Percentiles rank a stretch among this genome's conserved stretches.
These are phyloP conservation scores for Chaetodon auriga DNA, from an alignment of 2,113 vertebrate genomes.

Conservation along the genomic window DNA sequence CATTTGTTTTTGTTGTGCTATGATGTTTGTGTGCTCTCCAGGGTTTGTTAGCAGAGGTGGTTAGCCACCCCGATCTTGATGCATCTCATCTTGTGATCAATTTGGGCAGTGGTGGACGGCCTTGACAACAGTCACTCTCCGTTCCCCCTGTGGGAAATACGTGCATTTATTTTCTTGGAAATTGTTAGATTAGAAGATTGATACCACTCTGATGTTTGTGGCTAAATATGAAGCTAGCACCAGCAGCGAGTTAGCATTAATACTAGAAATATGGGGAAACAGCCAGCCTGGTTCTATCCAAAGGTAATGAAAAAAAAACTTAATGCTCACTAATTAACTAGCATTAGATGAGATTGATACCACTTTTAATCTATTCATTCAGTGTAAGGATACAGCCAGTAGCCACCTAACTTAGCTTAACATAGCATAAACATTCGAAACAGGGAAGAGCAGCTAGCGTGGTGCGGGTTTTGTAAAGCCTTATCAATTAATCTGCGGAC, in stretches of 20 bases:
- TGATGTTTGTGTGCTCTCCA: background rate
- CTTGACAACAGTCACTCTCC: background rate
- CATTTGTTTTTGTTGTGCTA: constrained; percentile 13
- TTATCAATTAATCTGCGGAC: too few relatives aligned
- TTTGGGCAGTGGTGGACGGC: background rate
- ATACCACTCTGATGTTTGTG: background rate
- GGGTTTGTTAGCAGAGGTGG: background rate
- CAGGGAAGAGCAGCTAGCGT: background rate
- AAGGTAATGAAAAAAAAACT: background rate
- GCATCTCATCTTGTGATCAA: background rate
- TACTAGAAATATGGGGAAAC: too few relatives aligned
- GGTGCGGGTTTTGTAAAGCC: too few relatives aligned
- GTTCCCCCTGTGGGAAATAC: background rate
- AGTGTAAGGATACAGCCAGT: background rate
- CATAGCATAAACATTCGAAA: background rate
- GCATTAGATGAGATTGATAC: background rate
- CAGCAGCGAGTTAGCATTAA: too few relatives aligned
- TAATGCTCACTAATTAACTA: too few relatives aligned
- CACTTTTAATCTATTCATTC: too few relatives aligned
- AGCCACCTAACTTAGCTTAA: background rate
- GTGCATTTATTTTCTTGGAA: background rate
- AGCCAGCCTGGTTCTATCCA: background rate
- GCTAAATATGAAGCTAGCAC: background rate
- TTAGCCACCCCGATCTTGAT: background rate
- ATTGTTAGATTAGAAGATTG: background rate